Evolutionary conservation across 2,797 vertebrate species (phyloP), one percentile per base, ranked within the genome.

Genomic region (Coendou prehensilis): DNA sequence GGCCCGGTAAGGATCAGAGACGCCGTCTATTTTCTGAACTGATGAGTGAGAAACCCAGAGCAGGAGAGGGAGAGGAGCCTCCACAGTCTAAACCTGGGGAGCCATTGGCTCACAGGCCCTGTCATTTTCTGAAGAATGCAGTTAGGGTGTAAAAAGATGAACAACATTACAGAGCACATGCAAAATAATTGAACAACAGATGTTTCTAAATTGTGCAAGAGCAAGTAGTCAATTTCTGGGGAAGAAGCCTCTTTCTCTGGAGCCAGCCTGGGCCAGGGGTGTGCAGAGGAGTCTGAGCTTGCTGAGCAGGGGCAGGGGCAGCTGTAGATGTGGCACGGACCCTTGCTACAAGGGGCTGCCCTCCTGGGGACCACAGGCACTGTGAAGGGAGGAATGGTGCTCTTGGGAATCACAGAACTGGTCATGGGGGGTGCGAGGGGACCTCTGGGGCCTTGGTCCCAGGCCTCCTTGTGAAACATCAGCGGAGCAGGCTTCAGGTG

Each of bases 381-480:
- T 20, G 9, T 28, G 47, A 7, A 52, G 5, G 2, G 28, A 14
- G 33, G 28, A 13, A 41, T 2, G 18, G 10, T 6, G 14, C 15
- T 76, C 30, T 22, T n/a, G 64, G 41, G 23, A 75, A 4, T 50
- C 47, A 47, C 23, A 28, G 23, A 23, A 64, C 50, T n/a, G 47
- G 63, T n/a, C 14, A 3, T 10, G 1, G 15, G 28, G 81, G 50
- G 80, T 9, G 13, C 1, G 23, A 13, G 9, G 20, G 71, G 3
- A 20, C 47, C 20, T 41, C 15, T 18, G 7, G 5, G n/a, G n/a
- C 23, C 50, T 67, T 13, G 8, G 47, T 56, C 14, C 10, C 9
- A 26, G 5, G n/a, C 10, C 20, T 3, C 8, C 57, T 73, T 9
- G 0, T 0, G 14, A 76, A 37, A 11, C 0, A 0, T 4, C 45